A percentile compares a stretch with the other conserved stretches of the same genome.
Evolutionary conservation across 1,140 invertebrate genomes (phyloP).

Genomic region (Nylanderia fulva): DNA sequence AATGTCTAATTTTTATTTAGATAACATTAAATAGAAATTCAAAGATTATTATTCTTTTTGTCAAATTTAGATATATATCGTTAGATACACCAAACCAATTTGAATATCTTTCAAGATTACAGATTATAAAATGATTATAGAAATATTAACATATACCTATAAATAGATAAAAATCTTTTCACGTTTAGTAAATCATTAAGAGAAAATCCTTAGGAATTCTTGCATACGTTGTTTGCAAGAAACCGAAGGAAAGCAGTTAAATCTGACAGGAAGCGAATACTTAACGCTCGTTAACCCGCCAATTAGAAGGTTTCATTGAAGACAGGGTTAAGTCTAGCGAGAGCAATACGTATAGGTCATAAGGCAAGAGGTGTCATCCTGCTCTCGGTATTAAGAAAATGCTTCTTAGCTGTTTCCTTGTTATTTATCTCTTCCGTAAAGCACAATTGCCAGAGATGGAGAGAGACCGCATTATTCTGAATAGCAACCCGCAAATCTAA

Average conservation of each 20-base stretch:
- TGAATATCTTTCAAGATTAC: too few relatives aligned
- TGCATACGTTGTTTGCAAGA: slow-evolving; percentile 48
- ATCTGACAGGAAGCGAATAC: slow-evolving; percentile 81
- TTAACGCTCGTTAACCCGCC: slow-evolving; percentile 83
- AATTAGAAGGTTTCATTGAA: slow-evolving; percentile 81
- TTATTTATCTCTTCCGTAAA: slow-evolving; percentile 48
- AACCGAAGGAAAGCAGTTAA: slow-evolving; percentile 77
- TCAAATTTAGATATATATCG: neutral
- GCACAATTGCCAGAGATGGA: neutral
- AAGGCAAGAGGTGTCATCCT: slow-evolving; percentile 82
- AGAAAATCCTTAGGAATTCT: slow-evolving; percentile 21
- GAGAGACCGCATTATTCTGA: neutral
- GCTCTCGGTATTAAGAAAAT: slow-evolving; percentile 50
- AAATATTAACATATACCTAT: neutral
- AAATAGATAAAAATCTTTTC: neutral
- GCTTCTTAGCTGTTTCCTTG: slow-evolving; percentile 18
- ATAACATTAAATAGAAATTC: neutral
- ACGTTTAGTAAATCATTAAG: neutral
- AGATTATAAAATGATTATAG: neutral
- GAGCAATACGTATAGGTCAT: slow-evolving; percentile 77
- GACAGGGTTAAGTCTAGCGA: slow-evolving; percentile 75
- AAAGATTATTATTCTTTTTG: neutral
- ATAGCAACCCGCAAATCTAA: neutral
- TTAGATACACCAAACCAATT: too few relatives aligned
- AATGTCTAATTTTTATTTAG: neutral